Base-by-base conservation (phyloP, 2,113 vertebrate genomes). In the Scomber colias region DNA sequence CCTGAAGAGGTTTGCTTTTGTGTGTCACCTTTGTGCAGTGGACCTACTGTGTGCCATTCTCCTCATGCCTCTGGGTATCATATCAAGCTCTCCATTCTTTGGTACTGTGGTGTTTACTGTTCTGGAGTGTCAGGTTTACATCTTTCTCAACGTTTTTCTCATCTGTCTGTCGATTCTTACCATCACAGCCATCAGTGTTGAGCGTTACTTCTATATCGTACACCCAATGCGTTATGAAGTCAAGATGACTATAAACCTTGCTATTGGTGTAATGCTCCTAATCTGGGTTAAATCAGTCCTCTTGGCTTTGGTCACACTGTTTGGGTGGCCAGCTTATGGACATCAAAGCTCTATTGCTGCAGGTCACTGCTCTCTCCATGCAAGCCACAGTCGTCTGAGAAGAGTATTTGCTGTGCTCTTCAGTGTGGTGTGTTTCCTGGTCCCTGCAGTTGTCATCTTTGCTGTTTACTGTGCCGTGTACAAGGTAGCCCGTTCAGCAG, bases 191-290 rank as follows among this genome's bases (percentile, higher is more conserved):
- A 98, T 99, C 79, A 97, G 97, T 0, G 93, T 99, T 7, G 98
- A 98, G 83, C 94, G 98, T 13, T 99, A 97, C 89, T 98, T 97
- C 86, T 97, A 98, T 59, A 98, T 99, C 0, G 95, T 97, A 21
- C 97, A 99, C 44, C 98, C 98, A 1, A 94, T 99, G 96, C 95
- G 95, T 70, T 98, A 98, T 1, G 95, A 97, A 83, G 95, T 96
- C 27, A 96, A 96, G 70, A 97, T 98, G 92, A 96, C 96, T 6
- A 95, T 96, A 8, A 91, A 94, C 77, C 90, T 98, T 0, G 97
- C 95, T 0, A 93, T 97, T 24, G 93, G 92, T 0, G 94, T 96
- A 1, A 95, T 99, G 90, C 64, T 94, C 62, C 89, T 97, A 56
- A 95, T 97, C 79, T 97, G 97, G 97, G 72, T 96, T 27, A 96